phyloP scores from a whole-genome alignment of 2,888 invertebrate genomes.

The Schizaphis graminum region DNA sequence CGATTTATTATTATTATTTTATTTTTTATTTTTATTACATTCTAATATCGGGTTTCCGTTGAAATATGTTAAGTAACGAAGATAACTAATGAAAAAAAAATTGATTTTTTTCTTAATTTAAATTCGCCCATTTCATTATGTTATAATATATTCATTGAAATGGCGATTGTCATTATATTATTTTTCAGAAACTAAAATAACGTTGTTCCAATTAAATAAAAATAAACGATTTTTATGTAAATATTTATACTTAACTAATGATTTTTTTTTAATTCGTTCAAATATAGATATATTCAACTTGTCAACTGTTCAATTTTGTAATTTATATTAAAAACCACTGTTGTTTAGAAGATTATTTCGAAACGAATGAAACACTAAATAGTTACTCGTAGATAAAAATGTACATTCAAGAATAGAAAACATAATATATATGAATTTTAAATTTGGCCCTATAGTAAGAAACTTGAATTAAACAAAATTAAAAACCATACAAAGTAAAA shows the following conservation, averaged over 20 bases:
- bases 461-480: background rate
- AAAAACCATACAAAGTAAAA: background rate
- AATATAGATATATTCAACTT: background rate
- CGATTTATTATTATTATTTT: constrained; percentile 40
- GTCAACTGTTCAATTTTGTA: background rate
- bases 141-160: constrained; percentile 24
- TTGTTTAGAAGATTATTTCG: background rate
- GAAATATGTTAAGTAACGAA: constrained; percentile 30
- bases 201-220: background rate
- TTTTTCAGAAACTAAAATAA: background rate
- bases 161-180: background rate
- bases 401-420: background rate
- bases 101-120: background rate
- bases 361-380: background rate
- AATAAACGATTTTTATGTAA: constrained; percentile 24
- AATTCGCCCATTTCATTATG: constrained; percentile 4
- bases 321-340: background rate
- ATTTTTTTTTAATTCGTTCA: background rate
- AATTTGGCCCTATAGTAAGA: background rate
- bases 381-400: background rate
- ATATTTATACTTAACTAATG: background rate
- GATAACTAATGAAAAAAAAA: constrained; percentile 24
- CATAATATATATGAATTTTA: background rate
- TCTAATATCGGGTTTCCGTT: constrained; percentile 38
- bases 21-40: background rate